Evolutionary conservation across 1,140 invertebrate genomes (phyloP).

Genomic region (Tribolium madens): DNA sequence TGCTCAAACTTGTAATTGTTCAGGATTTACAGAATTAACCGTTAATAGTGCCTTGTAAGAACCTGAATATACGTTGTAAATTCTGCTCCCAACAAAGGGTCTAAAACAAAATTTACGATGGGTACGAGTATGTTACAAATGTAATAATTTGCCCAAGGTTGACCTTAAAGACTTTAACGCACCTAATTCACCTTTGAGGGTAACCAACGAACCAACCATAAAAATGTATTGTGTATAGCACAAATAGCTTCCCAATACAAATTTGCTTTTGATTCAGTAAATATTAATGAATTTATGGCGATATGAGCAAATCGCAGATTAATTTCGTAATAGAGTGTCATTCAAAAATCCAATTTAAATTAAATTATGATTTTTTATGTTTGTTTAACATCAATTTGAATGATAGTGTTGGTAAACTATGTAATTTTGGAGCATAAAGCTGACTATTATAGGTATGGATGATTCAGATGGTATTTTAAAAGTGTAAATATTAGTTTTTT

Average conservation of each 20-base stretch:
- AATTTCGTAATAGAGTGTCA: neutral
- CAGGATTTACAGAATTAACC: neutral
- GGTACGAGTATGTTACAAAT: neutral
- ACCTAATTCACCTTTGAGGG: neutral
- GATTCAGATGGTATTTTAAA: neutral
- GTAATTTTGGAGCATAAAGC: neutral
- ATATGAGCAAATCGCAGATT: neutral
- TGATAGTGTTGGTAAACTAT: neutral
- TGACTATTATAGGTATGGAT: neutral
- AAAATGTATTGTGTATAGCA: neutral
- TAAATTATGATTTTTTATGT: neutral
- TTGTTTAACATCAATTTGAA: neutral
- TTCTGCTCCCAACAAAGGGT: neutral
- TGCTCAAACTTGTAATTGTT: neutral
- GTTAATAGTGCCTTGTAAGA: neutral
- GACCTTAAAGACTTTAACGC: neutral
- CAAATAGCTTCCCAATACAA: neutral
- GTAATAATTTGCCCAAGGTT: neutral
- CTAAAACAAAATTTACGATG: neutral
- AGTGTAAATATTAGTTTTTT: conserved; percentile 32
- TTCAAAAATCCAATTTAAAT: neutral
- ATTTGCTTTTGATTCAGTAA: neutral
- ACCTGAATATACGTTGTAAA: conserved; percentile 1
- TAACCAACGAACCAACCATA: neutral
- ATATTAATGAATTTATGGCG: neutral